phyloP scores from a whole-genome alignment of 2,888 invertebrate species.

The Cheilosia vernalis region DNA sequence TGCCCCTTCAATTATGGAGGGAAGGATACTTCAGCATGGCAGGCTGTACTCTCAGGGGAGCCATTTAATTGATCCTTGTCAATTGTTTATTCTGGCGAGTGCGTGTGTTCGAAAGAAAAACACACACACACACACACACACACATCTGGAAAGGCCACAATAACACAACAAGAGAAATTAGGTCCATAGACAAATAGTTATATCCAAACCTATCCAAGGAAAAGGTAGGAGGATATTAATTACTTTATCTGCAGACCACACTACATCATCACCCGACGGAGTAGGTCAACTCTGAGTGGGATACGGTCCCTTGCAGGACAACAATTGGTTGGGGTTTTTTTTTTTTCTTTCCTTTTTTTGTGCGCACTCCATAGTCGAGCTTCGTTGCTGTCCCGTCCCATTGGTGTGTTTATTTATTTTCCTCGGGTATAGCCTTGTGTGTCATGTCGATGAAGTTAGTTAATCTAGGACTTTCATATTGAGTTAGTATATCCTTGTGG shows the following conservation, averaged over 20 bases:
- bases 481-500: slow-evolving; percentile 53
- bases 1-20: not conserved
- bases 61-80: slow-evolving; percentile 70
- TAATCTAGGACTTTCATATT: slow-evolving; percentile 63
- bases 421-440: slow-evolving; percentile 29
- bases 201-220: slow-evolving; percentile 12
- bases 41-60: slow-evolving; percentile 42
- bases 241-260: slow-evolving; percentile 61
- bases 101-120: not conserved
- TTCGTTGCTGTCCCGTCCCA: slow-evolving; percentile 18
- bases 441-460: slow-evolving; percentile 65
- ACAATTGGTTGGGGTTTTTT: slow-evolving; percentile 20
- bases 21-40: slow-evolving; percentile 57
- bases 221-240: slow-evolving; percentile 64
- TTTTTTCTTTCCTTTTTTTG: slow-evolving; percentile 12
- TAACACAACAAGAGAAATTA: slow-evolving; percentile 34
- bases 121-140: not conserved
- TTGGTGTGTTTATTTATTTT: slow-evolving; percentile 60
- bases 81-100: slow-evolving; percentile 57
- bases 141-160: not conserved
- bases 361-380: not conserved
- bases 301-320: slow-evolving; percentile 7
- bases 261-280: slow-evolving; percentile 56
- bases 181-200: slow-evolving; percentile 51
- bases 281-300: slow-evolving; percentile 44